phyloP scores from a whole-genome alignment of 2,113 vertebrate genomes.

The Catharus fuscescens region DNA sequence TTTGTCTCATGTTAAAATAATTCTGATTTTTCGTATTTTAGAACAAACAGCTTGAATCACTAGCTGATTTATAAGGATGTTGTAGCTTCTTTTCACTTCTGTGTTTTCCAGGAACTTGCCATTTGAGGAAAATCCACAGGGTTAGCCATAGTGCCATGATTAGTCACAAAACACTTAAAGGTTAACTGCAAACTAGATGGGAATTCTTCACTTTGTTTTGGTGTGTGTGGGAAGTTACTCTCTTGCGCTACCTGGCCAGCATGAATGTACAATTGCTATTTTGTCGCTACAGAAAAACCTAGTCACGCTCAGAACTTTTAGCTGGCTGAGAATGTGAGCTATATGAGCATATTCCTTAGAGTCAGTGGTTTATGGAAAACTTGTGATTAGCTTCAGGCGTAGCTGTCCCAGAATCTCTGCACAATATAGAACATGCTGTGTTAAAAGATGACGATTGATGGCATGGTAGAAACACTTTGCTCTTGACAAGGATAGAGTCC shows the following conservation, averaged over 20 bases:
- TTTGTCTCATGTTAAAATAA: background rate
- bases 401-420: background rate
- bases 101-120: background rate
- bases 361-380: background rate
- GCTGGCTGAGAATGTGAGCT: background rate
- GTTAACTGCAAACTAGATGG: background rate
- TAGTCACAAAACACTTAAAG: constrained; percentile 22
- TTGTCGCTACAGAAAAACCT: background rate
- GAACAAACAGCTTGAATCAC: background rate
- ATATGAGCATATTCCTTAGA: background rate
- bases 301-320: background rate
- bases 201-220: constrained; percentile 27
- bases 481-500: background rate
- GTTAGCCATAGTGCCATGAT: background rate
- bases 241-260: background rate
- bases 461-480: background rate
- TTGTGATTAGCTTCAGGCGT: background rate
- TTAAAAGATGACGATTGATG: background rate
- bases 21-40: background rate
- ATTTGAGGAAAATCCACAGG: background rate
- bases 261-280: background rate
- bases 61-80: background rate
- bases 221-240: background rate
- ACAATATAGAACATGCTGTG: background rate
- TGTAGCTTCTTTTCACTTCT: background rate